phyloP scores from a whole-genome alignment of 2,797 vertebrate species.

The Notolabrus celidotus region DNA sequence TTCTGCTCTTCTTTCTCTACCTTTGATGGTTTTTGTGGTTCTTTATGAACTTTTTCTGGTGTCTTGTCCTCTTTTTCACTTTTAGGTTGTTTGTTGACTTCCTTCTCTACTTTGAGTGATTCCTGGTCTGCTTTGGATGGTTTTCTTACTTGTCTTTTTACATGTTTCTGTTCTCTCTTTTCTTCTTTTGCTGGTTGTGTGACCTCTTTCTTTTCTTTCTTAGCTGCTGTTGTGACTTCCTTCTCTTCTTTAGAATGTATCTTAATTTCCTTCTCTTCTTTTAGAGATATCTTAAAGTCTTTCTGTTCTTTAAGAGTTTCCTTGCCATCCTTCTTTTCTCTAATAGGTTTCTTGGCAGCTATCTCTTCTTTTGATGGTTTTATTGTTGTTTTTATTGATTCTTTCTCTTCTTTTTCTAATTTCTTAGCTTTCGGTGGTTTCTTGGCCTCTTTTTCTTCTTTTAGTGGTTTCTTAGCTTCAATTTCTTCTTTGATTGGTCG shows the following conservation, averaged over 20 bases:
- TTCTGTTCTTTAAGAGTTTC: not conserved
- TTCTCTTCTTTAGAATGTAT: not conserved
- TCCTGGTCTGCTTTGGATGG: too few relatives aligned
- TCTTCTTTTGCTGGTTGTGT: not conserved
- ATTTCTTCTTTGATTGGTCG: not conserved
- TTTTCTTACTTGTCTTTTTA: too few relatives aligned
- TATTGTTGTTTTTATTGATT: too few relatives aligned
- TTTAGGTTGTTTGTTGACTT: too few relatives aligned
- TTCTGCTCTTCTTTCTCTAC: too few relatives aligned
- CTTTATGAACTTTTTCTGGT: too few relatives aligned
- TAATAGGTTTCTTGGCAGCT: not conserved
- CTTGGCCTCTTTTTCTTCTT: not conserved
- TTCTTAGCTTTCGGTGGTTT: not conserved
- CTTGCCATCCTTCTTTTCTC: too few relatives aligned
- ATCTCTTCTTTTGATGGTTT: not conserved
- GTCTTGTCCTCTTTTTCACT: too few relatives aligned
- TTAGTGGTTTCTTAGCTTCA: not conserved
- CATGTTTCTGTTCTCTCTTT: not conserved
- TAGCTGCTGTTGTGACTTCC: not conserved
- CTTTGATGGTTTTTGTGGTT: too few relatives aligned
- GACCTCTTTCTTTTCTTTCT: not conserved
- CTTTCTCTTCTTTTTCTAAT: not conserved
- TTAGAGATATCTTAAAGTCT: not conserved
- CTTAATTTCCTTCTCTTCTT: slow-evolving; percentile 6
- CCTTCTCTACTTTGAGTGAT: too few relatives aligned